Percentiles rank a stretch among this genome's conserved stretches.
phyloP scores from a whole-genome alignment of 2,113 vertebrate species.

The Hystrix cristata region DNA sequence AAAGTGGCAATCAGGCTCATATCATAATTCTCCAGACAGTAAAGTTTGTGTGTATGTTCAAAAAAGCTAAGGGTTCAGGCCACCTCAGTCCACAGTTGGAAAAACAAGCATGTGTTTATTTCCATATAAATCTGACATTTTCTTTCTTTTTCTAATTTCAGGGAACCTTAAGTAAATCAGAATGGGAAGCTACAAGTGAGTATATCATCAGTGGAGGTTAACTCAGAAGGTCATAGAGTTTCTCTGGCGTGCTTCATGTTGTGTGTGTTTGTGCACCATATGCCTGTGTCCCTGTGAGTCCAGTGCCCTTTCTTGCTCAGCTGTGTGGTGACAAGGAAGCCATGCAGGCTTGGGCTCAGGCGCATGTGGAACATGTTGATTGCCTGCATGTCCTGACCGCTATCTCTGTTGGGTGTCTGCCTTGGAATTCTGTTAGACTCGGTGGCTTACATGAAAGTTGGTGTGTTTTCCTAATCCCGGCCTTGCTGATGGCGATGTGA shows the following conservation, averaged over 20 bases:
- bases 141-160: slow-evolving; percentile 83
- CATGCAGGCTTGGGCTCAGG: neutral
- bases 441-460: neutral
- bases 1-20: neutral
- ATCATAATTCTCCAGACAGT: neutral
- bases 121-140: slow-evolving; percentile 42
- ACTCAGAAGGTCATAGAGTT: neutral
- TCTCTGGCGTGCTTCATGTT: neutral
- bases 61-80: neutral
- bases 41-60: neutral
- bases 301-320: neutral
- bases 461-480: slow-evolving; percentile 20
- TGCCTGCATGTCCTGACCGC: neutral
- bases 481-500: neutral
- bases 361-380: neutral
- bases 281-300: neutral
- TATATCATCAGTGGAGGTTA: slow-evolving; percentile 80
- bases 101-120: neutral
- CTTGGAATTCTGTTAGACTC: slow-evolving; percentile 18
- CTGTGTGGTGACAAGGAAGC: neutral
- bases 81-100: neutral
- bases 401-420: neutral
- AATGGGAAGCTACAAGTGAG: slow-evolving; percentile 99
- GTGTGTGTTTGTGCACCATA: neutral
- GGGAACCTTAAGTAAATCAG: slow-evolving; percentile 97